These are phyloP conservation scores for Hypotaenidia philippensis DNA, from an alignment of 2,797 vertebrate species.

Conservation along the genomic window DNA sequence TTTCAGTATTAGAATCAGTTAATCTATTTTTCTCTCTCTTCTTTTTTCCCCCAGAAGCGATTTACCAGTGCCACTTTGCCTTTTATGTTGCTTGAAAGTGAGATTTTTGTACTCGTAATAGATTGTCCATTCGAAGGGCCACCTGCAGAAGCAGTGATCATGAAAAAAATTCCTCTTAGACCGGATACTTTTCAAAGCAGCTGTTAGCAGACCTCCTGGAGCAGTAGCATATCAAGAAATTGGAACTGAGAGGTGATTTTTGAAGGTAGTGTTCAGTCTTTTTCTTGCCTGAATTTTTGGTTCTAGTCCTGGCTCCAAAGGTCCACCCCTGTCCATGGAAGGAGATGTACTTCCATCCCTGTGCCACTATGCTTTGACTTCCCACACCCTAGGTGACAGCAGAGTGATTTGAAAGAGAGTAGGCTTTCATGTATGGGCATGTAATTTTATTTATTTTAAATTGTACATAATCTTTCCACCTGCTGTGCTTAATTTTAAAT, in stretches of 20 bases:
- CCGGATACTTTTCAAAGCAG: neutral
- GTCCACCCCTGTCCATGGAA: neutral
- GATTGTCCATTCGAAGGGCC: neutral
- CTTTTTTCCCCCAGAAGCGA: accelerated
- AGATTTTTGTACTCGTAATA: neutral
- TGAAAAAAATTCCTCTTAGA: neutral
- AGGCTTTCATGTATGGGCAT: neutral
- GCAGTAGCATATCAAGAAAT: neutral
- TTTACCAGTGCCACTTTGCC: neutral
- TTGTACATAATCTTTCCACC: slow-evolving; percentile 2
- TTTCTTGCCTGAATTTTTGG: neutral
- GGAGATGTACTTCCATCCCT: accelerated
- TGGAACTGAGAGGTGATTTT: neutral
- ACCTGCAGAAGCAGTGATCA: neutral
- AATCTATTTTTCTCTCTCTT: neutral
- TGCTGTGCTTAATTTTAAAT: slow-evolving; percentile 64
- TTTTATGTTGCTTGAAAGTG: neutral
- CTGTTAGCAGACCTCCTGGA: neutral
- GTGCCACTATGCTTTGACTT: neutral
- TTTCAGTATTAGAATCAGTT: neutral
- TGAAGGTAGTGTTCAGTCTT: neutral
- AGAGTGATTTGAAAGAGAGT: neutral
- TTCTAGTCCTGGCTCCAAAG: neutral
- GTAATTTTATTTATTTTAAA: neutral
- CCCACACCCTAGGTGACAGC: neutral